Conservation (phyloP, 2,888 invertebrate species). For the Sicus ferrugineus region DNA sequence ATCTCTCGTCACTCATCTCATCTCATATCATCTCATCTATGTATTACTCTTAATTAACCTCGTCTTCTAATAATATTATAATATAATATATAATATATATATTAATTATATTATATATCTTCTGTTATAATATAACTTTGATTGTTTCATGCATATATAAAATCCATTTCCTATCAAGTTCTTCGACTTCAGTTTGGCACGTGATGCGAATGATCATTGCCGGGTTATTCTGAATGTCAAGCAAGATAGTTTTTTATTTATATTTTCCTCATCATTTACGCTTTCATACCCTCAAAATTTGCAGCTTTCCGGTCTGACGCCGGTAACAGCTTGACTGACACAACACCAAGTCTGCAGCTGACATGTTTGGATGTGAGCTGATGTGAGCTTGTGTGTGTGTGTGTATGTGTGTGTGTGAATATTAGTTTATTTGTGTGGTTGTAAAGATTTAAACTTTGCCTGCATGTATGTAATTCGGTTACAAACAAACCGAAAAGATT, state of each 20-base stretch:
- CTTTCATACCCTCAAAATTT: conserved; percentile 6
- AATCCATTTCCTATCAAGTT: not conserved
- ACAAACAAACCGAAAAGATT: no score
- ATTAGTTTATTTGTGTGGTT: no score
- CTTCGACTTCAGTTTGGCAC: conserved; percentile 9
- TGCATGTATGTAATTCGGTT: no score
- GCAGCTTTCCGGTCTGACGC: conserved; percentile 23
- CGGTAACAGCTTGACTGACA: conserved; percentile 24
- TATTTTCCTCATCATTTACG: not conserved
- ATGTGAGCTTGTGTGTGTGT: not conserved
- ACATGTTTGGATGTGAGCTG: conserved; percentile 1
- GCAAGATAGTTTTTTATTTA: not conserved
- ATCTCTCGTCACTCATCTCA: no score
- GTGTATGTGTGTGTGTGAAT: not conserved
- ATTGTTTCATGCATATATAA: not conserved
- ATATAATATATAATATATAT: no score
- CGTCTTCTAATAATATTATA: no score
- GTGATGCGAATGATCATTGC: conserved; percentile 19
- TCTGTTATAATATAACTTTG: not conserved
- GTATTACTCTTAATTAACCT: no score
- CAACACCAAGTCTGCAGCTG: conserved; percentile 28
- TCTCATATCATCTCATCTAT: not conserved
- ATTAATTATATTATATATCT: no score
- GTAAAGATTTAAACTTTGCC: no score
- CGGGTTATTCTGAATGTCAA: not conserved